phyloP scores from a whole-genome alignment of 2,113 vertebrate genomes.

The Camarhynchus parvulus region DNA sequence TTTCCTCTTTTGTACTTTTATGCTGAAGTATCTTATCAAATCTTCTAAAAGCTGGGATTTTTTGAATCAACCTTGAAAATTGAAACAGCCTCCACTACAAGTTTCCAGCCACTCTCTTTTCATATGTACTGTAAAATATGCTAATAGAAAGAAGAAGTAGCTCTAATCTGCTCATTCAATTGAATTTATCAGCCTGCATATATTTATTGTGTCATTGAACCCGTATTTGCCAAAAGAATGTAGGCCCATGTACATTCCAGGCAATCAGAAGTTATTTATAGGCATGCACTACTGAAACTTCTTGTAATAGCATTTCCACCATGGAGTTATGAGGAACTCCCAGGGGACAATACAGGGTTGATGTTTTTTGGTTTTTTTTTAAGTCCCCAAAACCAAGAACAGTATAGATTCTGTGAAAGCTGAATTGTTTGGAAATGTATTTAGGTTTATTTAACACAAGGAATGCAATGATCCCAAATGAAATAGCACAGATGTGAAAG shows the following conservation, averaged over 20 bases:
- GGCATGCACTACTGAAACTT: neutral
- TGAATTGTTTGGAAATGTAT: neutral
- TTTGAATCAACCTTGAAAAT: neutral
- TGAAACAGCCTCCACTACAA: neutral
- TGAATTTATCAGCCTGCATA: neutral
- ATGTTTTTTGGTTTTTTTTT: neutral
- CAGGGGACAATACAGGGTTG: neutral
- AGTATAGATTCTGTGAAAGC: neutral
- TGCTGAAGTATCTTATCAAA: neutral
- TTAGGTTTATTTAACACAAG: neutral
- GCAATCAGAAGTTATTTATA: neutral
- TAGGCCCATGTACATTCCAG: fast-evolving
- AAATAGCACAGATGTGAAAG: neutral
- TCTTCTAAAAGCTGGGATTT: neutral
- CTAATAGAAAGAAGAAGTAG: neutral
- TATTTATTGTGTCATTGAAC: neutral
- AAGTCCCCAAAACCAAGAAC: neutral
- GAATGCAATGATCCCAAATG: neutral
- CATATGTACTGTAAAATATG: neutral
- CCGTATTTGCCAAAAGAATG: neutral
- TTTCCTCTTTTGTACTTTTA: neutral
- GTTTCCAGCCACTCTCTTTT: neutral
- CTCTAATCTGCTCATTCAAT: neutral
- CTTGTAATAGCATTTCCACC: neutral
- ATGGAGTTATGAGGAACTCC: neutral